phyloP scores from a whole-genome alignment of 2,888 invertebrate species.

The Callinectes sapidus region DNA sequence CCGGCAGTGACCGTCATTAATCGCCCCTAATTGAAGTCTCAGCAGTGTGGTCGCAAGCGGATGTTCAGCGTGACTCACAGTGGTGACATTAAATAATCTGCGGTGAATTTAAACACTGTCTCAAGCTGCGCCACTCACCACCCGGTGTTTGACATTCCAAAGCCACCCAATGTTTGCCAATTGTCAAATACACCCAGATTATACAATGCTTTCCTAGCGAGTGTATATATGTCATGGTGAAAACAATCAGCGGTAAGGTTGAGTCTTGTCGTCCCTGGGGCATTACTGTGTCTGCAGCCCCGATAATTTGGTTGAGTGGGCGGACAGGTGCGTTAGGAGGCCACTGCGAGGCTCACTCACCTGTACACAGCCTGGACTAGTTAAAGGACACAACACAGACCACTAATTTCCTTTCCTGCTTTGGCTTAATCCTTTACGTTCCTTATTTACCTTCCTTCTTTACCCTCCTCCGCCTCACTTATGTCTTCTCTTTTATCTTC shows the following conservation, averaged over 20 bases:
- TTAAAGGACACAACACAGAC: slow-evolving; percentile 21
- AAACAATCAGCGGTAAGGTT: slow-evolving; percentile 7
- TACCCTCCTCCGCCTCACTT: background rate
- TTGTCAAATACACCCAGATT: background rate
- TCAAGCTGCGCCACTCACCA: background rate
- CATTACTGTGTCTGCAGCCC: background rate
- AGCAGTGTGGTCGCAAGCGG: background rate
- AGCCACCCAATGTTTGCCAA: background rate
- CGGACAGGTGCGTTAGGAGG: background rate
- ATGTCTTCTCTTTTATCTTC: slow-evolving; percentile 11
- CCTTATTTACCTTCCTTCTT: background rate
- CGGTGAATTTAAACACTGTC: background rate
- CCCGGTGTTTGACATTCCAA: background rate
- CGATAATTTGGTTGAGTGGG: slow-evolving; percentile 5
- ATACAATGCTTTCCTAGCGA: background rate
- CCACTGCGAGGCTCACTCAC: background rate
- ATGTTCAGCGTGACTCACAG: background rate
- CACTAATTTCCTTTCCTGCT: slow-evolving; percentile 14
- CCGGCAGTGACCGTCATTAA: slow-evolving; percentile 14
- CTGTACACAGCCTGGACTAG: slow-evolving; percentile 16
- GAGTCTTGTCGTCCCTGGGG: background rate
- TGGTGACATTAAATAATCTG: slow-evolving; percentile 22
- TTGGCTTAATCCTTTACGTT: slow-evolving; percentile 3
- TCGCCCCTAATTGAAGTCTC: slow-evolving; percentile 13
- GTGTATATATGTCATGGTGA: background rate